Conservation (phyloP, 2,888 invertebrate genomes). For the Aphidius colemani region DNA sequence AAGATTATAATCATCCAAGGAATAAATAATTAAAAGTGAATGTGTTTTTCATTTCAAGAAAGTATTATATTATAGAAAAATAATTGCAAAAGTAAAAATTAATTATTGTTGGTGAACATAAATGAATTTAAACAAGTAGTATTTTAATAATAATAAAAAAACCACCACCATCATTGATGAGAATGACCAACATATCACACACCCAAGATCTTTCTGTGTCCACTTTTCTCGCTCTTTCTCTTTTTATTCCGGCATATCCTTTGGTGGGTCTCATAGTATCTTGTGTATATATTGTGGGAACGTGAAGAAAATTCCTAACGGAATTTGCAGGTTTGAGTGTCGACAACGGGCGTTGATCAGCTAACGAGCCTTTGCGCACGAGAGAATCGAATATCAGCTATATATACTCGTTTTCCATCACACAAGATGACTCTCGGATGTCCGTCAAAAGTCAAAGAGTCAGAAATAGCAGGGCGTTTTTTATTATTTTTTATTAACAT, state of each 20-base stretch:
- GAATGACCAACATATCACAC: slow-evolving; percentile 8
- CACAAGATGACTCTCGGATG: slow-evolving; percentile 26
- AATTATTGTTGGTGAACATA: background rate
- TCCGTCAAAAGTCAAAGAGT: slow-evolving; percentile 16
- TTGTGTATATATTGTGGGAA: slow-evolving; percentile 38
- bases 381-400: slow-evolving; percentile 13
- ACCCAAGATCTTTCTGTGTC: background rate
- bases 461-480: slow-evolving; percentile 17
- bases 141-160: no score
- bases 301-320: slow-evolving; percentile 50
- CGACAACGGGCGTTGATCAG: slow-evolving; percentile 32
- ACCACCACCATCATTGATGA: slow-evolving; percentile 8
- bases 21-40: slow-evolving; percentile 11
- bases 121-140: no score
- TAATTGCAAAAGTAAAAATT: background rate
- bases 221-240: background rate
- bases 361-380: slow-evolving; percentile 28
- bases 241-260: background rate
- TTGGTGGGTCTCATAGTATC: slow-evolving; percentile 22
- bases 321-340: slow-evolving; percentile 42
- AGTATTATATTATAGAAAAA: background rate
- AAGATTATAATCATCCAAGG: background rate
- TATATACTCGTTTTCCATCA: slow-evolving; percentile 24
- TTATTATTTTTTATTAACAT: slow-evolving; percentile 17
- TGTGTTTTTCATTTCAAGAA: background rate